Conservation (phyloP, 2,888 invertebrate species). For the Cryptus armator region DNA sequence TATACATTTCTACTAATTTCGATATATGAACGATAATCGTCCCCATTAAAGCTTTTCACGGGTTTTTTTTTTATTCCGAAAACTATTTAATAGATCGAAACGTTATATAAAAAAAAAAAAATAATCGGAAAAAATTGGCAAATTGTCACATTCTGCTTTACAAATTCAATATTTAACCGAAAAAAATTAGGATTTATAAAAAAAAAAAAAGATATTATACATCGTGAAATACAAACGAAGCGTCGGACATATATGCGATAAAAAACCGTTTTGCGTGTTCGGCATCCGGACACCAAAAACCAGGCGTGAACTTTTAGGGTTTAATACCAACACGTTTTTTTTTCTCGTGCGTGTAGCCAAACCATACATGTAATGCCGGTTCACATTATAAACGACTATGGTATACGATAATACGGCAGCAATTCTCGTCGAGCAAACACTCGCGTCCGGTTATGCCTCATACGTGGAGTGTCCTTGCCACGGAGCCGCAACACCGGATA, state of each 20-base stretch:
- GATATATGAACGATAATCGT: background rate
- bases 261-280: slow-evolving; percentile 24
- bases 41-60: background rate
- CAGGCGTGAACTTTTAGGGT: slow-evolving; percentile 1
- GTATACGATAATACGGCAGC: slow-evolving; percentile 55
- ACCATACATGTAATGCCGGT: background rate
- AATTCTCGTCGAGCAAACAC: slow-evolving; percentile 66
- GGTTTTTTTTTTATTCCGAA: too few relatives aligned
- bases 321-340: background rate
- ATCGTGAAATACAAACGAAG: too few relatives aligned
- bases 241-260: slow-evolving; percentile 38
- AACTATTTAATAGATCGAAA: background rate
- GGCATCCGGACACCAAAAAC: slow-evolving; percentile 46
- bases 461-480: slow-evolving; percentile 54
- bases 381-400: slow-evolving; percentile 36
- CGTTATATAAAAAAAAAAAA: background rate
- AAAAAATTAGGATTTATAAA: background rate
- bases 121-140: background rate
- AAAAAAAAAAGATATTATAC: too few relatives aligned
- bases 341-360: slow-evolving; percentile 44
- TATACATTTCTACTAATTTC: background rate
- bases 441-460: slow-evolving; percentile 68
- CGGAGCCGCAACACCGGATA: slow-evolving; percentile 58
- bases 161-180: background rate
- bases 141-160: background rate